Evolutionary conservation across 2,888 invertebrate species (phyloP).

Genomic region (Lysandra bellargus): DNA sequence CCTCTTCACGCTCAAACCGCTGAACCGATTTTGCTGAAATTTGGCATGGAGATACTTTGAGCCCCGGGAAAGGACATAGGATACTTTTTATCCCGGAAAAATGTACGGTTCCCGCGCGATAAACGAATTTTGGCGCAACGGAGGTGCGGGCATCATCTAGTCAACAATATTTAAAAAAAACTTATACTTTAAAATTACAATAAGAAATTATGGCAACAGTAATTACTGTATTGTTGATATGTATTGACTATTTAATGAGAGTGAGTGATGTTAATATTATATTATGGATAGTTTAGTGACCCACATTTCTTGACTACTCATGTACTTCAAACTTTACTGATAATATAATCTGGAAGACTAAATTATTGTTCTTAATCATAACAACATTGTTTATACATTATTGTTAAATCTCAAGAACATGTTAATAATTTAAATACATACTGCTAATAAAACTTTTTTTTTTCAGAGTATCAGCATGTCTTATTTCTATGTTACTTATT

Average conservation of each 20-base stretch:
- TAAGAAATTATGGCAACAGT: too few species aligned
- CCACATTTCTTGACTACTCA: not conserved
- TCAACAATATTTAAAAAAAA: too few species aligned
- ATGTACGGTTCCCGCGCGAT: too few species aligned
- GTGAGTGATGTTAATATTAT: not conserved
- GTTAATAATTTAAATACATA: not conserved
- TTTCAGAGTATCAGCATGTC: slow-evolving; percentile 93
- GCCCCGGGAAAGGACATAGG: too few species aligned
- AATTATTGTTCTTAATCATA: not conserved
- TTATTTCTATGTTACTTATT: slow-evolving; percentile 97
- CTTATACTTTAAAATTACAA: too few species aligned
- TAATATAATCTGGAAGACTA: slow-evolving; percentile 2
- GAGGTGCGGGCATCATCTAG: too few species aligned
- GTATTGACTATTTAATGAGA: not conserved
- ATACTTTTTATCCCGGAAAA: too few species aligned
- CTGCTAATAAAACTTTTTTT: not conserved
- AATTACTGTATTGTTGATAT: not conserved
- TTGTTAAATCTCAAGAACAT: not conserved
- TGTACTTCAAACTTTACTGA: slow-evolving; percentile 1
- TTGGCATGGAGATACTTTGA: too few species aligned
- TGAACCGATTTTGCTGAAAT: too few species aligned
- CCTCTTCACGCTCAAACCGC: too few species aligned
- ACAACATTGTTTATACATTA: not conserved
- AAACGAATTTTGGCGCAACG: too few species aligned
- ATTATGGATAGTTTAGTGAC: not conserved